Percentiles rank a stretch among this genome's conserved stretches.
Evolutionary conservation across 2,113 vertebrate genomes (phyloP).

Genomic region (Rhinolophus ferrumequinum): DNA sequence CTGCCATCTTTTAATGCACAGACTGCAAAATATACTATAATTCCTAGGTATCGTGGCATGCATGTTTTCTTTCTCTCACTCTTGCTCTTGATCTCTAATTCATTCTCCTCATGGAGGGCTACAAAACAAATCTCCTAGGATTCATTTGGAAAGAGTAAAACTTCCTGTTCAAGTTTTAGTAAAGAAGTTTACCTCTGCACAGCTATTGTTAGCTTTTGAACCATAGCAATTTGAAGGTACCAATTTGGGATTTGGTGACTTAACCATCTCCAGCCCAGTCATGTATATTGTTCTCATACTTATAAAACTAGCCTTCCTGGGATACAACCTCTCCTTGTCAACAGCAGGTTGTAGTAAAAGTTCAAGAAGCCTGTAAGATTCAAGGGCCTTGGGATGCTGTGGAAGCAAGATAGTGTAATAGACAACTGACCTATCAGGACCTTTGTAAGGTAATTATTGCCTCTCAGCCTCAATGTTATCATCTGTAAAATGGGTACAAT

Average conservation of each 20-base stretch:
- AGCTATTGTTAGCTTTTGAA: not conserved
- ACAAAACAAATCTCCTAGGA: not conserved
- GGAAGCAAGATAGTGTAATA: not conserved
- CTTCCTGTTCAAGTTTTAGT: constrained; percentile 10
- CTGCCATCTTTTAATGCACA: not conserved
- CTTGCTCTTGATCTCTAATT: not conserved
- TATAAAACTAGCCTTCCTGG: not conserved
- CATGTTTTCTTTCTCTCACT: not conserved
- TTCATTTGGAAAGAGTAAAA: not conserved
- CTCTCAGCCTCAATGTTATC: not conserved
- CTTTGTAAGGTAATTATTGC: not conserved
- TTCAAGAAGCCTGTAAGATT: not conserved
- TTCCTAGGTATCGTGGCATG: not conserved
- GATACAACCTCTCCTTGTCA: not conserved
- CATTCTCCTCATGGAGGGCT: not conserved
- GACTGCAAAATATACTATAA: not conserved
- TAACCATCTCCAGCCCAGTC: not conserved
- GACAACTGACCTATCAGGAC: not conserved
- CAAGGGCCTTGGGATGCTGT: not conserved
- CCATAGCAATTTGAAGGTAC: not conserved
- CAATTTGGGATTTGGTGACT: not conserved
- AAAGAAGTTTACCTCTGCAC: not conserved
- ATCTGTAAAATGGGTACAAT: not conserved
- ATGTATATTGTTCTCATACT: not conserved
- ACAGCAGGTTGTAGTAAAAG: not conserved